Conservation (phyloP, 2,113 vertebrate genomes). For the Ceyx margarethae region DNA sequence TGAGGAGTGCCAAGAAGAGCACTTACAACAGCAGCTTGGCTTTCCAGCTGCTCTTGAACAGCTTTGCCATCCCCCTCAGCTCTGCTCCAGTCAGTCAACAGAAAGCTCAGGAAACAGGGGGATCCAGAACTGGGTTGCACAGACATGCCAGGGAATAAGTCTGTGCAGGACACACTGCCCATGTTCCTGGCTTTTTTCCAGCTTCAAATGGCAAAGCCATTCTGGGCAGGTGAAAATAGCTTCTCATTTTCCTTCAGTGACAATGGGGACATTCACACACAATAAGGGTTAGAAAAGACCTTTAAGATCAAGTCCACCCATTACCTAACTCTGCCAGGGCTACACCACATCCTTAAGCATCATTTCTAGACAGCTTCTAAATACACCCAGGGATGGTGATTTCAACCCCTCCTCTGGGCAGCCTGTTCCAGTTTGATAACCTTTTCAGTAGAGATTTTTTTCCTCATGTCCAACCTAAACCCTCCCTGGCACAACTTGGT, state of each 20-base stretch:
- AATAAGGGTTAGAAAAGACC: no score
- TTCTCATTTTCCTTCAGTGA: not conserved
- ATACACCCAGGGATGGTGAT: no score
- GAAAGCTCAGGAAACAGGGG: slow-evolving; percentile 16
- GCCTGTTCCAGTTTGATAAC: no score
- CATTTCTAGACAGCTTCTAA: no score
- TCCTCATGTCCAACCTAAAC: no score
- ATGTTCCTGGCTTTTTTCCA: not conserved
- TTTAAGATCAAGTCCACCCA: no score
- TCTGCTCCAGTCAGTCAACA: slow-evolving; percentile 41
- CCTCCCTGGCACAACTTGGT: no score
- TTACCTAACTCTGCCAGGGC: no score
- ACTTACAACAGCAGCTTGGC: slow-evolving; percentile 40
- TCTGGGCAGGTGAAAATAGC: not conserved
- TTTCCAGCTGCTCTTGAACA: slow-evolving; percentile 21
- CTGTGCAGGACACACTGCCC: not conserved
- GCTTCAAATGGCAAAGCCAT: not conserved
- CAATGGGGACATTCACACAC: not conserved
- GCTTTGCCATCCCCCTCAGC: slow-evolving; percentile 27
- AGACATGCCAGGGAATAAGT: not conserved
- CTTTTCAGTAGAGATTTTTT: no score
- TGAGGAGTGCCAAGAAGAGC: slow-evolving; percentile 50
- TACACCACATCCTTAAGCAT: no score
- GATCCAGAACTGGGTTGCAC: not conserved
- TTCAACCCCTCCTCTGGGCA: no score